These are phyloP conservation scores for Dipus sagitta DNA, from an alignment of 2,797 vertebrate genomes.

Conservation along the genomic window DNA sequence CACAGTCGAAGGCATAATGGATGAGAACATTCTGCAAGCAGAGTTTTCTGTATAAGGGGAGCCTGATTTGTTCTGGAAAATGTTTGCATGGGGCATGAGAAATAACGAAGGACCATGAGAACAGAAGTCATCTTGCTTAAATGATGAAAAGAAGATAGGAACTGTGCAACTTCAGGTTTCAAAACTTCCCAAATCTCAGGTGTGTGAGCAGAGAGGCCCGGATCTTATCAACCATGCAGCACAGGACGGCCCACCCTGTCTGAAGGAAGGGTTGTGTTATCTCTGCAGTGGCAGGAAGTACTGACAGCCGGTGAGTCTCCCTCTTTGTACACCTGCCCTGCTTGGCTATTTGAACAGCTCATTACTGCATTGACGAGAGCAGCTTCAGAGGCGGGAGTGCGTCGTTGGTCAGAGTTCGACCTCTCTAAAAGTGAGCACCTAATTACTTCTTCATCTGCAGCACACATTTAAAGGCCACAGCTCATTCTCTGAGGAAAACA, in stretches of 20 bases:
- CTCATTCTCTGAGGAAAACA: conserved; percentile 53
- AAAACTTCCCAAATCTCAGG: neutral
- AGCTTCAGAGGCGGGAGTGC: conserved; percentile 57
- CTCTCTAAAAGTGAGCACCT: conserved; percentile 70
- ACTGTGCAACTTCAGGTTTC: neutral
- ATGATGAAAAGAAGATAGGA: neutral
- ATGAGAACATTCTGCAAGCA: neutral
- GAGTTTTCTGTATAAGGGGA: neutral
- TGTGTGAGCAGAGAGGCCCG: neutral
- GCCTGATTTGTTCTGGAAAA: neutral
- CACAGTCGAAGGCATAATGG: neutral
- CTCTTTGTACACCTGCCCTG: conserved; percentile 70
- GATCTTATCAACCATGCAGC: neutral
- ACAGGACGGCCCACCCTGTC: neutral
- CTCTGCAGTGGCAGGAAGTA: conserved; percentile 48
- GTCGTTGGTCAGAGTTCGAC: conserved; percentile 52
- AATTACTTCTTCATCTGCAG: conserved; percentile 72
- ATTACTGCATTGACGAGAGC: conserved; percentile 81
- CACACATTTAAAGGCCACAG: conserved; percentile 60
- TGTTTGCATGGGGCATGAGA: no score
- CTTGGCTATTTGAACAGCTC: conserved; percentile 80
- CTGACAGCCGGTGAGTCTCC: conserved; percentile 77
- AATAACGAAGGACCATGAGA: neutral
- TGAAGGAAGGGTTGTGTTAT: neutral
- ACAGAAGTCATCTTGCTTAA: neutral